Conservation (phyloP, 2,888 invertebrate genomes). For the Tupiocoris notatus region DNA sequence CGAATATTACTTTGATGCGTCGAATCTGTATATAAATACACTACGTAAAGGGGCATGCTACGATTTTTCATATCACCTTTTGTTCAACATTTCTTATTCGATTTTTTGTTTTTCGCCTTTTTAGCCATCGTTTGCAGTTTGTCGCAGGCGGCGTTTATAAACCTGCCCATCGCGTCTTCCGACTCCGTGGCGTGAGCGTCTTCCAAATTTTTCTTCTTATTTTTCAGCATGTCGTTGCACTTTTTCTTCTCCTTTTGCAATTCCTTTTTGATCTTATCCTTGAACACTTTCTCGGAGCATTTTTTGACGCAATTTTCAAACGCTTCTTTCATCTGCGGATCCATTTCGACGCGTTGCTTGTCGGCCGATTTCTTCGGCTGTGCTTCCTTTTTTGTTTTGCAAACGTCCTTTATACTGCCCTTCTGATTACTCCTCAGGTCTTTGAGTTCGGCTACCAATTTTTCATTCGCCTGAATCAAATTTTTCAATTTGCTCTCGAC, state of each 20-base stretch:
- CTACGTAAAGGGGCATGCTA: too few species aligned
- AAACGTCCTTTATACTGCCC: not conserved
- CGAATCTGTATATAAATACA: too few species aligned
- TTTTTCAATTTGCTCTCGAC: conserved; percentile 4
- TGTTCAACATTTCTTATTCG: conserved; percentile 20
- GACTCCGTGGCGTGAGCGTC: not conserved
- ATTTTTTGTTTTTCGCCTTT: conserved; percentile 24
- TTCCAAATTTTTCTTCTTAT: conserved; percentile 4
- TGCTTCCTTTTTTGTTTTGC: not conserved
- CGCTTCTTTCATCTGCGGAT: not conserved
- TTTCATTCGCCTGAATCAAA: conserved; percentile 13
- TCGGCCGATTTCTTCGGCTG: not conserved
- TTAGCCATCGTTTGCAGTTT: conserved; percentile 15
- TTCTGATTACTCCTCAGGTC: not conserved
- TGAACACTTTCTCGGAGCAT: conserved; percentile 5
- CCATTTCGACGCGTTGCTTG: not conserved
- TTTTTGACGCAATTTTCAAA: conserved; percentile 10
- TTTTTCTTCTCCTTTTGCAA: conserved; percentile 11
- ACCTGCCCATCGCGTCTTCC: conserved; percentile 1
- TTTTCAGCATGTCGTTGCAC: conserved; percentile 4
- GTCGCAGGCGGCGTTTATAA: conserved; percentile 7
- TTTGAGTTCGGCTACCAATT: not conserved
- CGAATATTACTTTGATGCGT: too few species aligned
- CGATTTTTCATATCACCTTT: too few species aligned
- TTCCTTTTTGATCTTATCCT: conserved; percentile 3